These are phyloP conservation scores for Rhingia rostrata DNA, from an alignment of 2,888 invertebrate species.

Conservation along the genomic window DNA sequence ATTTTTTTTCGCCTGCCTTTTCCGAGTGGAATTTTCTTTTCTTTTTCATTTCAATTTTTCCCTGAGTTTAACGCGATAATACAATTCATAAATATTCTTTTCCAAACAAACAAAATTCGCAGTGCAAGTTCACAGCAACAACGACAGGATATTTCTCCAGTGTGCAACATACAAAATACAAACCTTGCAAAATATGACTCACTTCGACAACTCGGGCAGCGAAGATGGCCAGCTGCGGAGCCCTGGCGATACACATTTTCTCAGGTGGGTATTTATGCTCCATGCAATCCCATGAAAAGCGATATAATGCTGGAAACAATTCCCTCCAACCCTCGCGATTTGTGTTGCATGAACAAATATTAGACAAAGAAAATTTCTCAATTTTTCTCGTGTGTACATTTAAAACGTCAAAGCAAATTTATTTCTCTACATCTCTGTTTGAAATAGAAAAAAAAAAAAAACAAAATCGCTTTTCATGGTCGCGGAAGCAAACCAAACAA, in stretches of 20 bases:
- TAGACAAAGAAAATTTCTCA: conserved; percentile 46
- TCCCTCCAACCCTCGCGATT: conserved; percentile 8
- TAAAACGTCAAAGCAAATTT: conserved; percentile 15
- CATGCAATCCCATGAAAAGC: conserved; percentile 78
- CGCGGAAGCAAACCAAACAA: conserved; percentile 58
- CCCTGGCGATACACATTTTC: conserved; percentile 85
- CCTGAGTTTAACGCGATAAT: conserved; percentile 36
- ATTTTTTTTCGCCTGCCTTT: conserved; percentile 41
- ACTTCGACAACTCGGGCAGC: conserved; percentile 84
- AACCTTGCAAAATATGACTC: conserved; percentile 65
- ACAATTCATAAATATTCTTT: conserved; percentile 9
- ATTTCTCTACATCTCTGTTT: background rate
- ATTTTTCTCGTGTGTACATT: background rate
- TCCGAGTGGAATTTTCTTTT: conserved; percentile 46
- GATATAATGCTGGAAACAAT: conserved; percentile 51
- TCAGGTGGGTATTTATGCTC: conserved; percentile 82
- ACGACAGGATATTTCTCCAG: background rate
- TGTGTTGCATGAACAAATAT: conserved; percentile 21
- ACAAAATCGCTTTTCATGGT: conserved; percentile 69
- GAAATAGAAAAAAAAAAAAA: background rate
- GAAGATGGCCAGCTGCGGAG: conserved; percentile 94
- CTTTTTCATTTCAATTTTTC: conserved; percentile 49
- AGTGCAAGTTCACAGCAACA: background rate
- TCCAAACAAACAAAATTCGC: background rate
- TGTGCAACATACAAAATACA: conserved; percentile 6